Evolutionary conservation across 2,113 vertebrate genomes (phyloP), one percentile per base, ranked within the genome.

Genomic region (Cynoglossus semilaevis): DNA sequence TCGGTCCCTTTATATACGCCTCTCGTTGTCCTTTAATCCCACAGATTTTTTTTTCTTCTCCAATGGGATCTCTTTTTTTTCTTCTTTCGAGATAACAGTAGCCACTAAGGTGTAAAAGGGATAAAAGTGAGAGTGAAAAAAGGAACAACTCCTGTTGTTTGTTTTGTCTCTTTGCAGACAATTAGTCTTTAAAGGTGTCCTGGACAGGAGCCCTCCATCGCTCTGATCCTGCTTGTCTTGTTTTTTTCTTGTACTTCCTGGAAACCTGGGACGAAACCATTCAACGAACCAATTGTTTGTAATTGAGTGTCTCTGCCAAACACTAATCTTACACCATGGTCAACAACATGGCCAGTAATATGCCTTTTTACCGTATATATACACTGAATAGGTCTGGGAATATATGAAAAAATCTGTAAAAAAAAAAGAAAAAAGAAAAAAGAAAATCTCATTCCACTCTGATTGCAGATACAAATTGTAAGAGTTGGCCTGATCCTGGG

Each of bases 331-430:
- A 77, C 78, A 72, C 69, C 71, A 68, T 37, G 63, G 73, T 77
- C 64, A 44, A 62, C 56, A 70, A 72, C 73, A 62, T 56, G 72
- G 74, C 73, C 72, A 78, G 54, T 60, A 62, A 50, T 54, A 62
- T 46, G 67, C 75, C 65, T 54, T 61, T 66, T 58, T 81, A 29
- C 77, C 60, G 60, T 79, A 80, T 83, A 83, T 83, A 80, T 79
- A 81, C 76, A 86, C 67, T 63, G 48, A 77, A 72, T 59, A 76
- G 71, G 70, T 78, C 70, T 76, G 67, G 56, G 78, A 74, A 79
- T 81, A 72, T 72, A 75, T 3, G 45, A 74, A 74, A 58, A 49
- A 16, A 67, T 78, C 72, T 63, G 69, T 68, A 49, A 57, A 70
- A 73, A 77, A 59, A 29, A 29, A 29, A 29, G 22, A 29, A 29